A percentile compares a stretch with the other conserved stretches of the same genome.
These are phyloP conservation scores for Calephelis nemesis DNA, from an alignment of 1,140 invertebrate species.

Conservation along the genomic window DNA sequence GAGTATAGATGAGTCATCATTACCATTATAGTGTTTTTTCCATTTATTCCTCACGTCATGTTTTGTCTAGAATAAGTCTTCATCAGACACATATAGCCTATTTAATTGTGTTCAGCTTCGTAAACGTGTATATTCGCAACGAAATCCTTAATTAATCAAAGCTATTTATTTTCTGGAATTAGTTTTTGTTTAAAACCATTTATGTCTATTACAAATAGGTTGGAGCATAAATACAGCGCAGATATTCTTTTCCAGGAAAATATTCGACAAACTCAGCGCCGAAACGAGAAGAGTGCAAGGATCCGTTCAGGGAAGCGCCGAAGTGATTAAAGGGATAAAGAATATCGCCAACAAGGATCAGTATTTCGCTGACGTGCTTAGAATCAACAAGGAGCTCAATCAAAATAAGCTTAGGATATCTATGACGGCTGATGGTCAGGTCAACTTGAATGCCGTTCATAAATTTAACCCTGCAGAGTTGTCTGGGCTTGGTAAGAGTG, in stretches of 20 bases:
- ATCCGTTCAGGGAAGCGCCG: constrained; percentile 62
- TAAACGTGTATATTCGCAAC: no score
- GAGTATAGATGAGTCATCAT: no score
- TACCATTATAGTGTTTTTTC: no score
- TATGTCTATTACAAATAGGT: no score
- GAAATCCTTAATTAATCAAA: no score
- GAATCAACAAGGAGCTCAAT: constrained; percentile 71
- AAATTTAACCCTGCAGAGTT: constrained; percentile 62
- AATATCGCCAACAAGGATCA: constrained; percentile 69
- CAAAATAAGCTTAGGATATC: constrained; percentile 64
- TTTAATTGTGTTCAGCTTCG: no score
- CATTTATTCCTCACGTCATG: no score
- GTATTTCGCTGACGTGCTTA: constrained; percentile 63
- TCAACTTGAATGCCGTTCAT: constrained; percentile 67
- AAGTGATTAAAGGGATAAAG: constrained; percentile 65
- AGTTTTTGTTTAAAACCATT: no score
- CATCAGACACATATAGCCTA: no score
- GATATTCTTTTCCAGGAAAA: constrained; percentile 52
- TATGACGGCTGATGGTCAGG: constrained; percentile 65
- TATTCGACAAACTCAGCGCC: constrained; percentile 70
- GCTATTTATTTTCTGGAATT: no score
- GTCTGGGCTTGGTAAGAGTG: constrained; percentile 47
- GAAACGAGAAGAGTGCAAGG: constrained; percentile 63
- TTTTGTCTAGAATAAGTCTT: no score
- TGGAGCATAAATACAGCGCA: background rate